These are phyloP conservation scores for Trachymyrmex septentrionalis DNA, from an alignment of 1,140 invertebrate species.

Conservation along the genomic window DNA sequence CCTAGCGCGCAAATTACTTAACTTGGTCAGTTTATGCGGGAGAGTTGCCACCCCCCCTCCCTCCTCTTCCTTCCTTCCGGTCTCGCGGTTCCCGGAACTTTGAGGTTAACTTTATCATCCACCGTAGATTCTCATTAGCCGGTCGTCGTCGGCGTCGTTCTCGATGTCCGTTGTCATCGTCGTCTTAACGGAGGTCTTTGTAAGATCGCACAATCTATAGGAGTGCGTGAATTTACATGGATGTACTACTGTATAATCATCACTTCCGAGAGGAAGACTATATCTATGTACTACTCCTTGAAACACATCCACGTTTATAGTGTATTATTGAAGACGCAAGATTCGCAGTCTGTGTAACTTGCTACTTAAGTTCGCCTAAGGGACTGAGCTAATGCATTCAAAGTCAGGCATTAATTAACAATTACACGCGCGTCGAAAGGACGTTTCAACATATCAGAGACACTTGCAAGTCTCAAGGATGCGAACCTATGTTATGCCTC, in stretches of 20 bases:
- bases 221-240: slow-evolving; percentile 41
- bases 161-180: slow-evolving; percentile 60
- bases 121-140: slow-evolving; percentile 82
- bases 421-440: slow-evolving; percentile 12
- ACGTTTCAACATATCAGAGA: neutral
- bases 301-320: neutral
- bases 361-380: slow-evolving; percentile 8
- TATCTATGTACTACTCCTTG: neutral
- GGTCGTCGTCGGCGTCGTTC: slow-evolving; percentile 62
- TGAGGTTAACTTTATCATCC: slow-evolving; percentile 77
- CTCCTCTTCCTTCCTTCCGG: slow-evolving; percentile 23
- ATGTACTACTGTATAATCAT: slow-evolving; percentile 11
- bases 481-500: neutral
- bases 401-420: slow-evolving; percentile 45
- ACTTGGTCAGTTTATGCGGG: slow-evolving; percentile 83
- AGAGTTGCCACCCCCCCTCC: slow-evolving; percentile 75
- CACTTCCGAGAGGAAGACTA: neutral
- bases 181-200: slow-evolving; percentile 25
- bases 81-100: slow-evolving; percentile 74
- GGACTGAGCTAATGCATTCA: slow-evolving; percentile 9
- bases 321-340: neutral
- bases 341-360: slow-evolving; percentile 18
- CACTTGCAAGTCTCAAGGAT: neutral
- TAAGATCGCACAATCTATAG: slow-evolving; percentile 5
- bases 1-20: slow-evolving; percentile 84